Percentiles rank a stretch among this genome's conserved stretches.
Conservation (phyloP, 2,888 invertebrate genomes). For the Keiferia lycopersicella region DNA sequence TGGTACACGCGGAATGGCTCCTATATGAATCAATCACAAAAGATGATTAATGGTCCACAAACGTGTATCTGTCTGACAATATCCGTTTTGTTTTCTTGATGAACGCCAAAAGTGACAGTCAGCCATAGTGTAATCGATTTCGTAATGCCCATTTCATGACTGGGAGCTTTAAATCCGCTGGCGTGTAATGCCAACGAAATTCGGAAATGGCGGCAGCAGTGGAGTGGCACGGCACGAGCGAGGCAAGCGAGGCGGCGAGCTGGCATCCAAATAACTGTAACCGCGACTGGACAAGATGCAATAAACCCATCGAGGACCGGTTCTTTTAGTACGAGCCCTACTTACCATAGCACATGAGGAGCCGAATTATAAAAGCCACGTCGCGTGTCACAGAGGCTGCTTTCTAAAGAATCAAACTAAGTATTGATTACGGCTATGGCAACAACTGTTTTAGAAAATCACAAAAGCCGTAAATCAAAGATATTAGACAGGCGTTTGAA, state of each 20-base stretch:
- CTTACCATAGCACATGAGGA: neutral
- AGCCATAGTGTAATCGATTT: conserved; percentile 29
- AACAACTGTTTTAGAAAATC: neutral
- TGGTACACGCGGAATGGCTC: neutral
- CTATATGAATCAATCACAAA: conserved; percentile 3
- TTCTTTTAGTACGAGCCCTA: conserved; percentile 18
- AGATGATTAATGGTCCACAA: conserved; percentile 17
- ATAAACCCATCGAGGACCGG: conserved; percentile 14
- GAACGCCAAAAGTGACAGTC: conserved; percentile 28
- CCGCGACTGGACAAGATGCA: conserved; percentile 5
- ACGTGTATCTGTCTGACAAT: conserved; percentile 2
- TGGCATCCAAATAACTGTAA: conserved; percentile 22
- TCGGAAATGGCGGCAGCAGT: conserved; percentile 41
- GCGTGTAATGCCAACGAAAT: conserved; percentile 43
- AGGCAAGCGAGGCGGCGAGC: conserved; percentile 25
- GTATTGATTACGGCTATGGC: no score
- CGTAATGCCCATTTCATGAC: conserved; percentile 29
- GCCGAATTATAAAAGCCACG: neutral
- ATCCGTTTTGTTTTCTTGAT: conserved; percentile 9
- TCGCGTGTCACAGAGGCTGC: neutral
- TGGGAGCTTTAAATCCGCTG: conserved; percentile 35
- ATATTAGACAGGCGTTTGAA: neutral
- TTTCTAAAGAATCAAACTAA: neutral
- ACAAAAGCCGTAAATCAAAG: neutral
- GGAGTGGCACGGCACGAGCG: conserved; percentile 34